These are phyloP conservation scores for Hylaea fasciaria DNA, from an alignment of 2,888 invertebrate species.

Conservation along the genomic window DNA sequence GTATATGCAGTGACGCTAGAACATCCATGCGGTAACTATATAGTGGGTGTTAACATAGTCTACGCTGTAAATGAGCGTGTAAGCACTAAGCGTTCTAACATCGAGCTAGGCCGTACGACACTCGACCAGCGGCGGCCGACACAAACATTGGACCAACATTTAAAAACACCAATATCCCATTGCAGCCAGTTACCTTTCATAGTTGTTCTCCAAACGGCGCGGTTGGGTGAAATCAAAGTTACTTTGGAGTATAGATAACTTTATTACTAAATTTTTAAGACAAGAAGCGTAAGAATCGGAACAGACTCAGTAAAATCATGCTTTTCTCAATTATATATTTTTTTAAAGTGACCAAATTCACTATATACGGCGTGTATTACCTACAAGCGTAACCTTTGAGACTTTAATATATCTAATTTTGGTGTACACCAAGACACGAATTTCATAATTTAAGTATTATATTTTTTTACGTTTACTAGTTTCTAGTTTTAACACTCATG, in stretches of 20 bases:
- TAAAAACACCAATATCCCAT: slow-evolving; percentile 56
- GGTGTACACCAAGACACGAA: slow-evolving; percentile 71
- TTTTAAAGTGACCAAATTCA: slow-evolving; percentile 51
- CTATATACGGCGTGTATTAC: slow-evolving; percentile 68
- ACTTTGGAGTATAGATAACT: slow-evolving; percentile 84
- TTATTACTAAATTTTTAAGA: slow-evolving; percentile 81
- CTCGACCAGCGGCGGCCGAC: slow-evolving; percentile 56
- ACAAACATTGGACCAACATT: slow-evolving; percentile 69
- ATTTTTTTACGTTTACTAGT: slow-evolving; percentile 55
- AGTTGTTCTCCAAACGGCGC: slow-evolving; percentile 78
- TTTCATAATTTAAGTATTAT: slow-evolving; percentile 55
- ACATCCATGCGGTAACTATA: slow-evolving; percentile 17
- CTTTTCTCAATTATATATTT: slow-evolving; percentile 46
- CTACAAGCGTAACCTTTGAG: slow-evolving; percentile 72
- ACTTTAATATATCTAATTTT: slow-evolving; percentile 61
- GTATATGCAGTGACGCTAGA: slow-evolving; percentile 34
- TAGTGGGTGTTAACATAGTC: slow-evolving; percentile 45
- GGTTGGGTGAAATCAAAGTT: slow-evolving; percentile 81
- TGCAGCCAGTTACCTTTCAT: slow-evolving; percentile 74
- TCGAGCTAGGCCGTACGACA: slow-evolving; percentile 75
- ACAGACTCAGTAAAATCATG: slow-evolving; percentile 65
- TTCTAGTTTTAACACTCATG: slow-evolving; percentile 69
- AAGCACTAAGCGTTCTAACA: slow-evolving; percentile 79
- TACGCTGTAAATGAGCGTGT: slow-evolving; percentile 54
- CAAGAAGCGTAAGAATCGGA: slow-evolving; percentile 69